Base-by-base conservation (phyloP, 2,797 vertebrate species). In the Sebastes dallii region DNA sequence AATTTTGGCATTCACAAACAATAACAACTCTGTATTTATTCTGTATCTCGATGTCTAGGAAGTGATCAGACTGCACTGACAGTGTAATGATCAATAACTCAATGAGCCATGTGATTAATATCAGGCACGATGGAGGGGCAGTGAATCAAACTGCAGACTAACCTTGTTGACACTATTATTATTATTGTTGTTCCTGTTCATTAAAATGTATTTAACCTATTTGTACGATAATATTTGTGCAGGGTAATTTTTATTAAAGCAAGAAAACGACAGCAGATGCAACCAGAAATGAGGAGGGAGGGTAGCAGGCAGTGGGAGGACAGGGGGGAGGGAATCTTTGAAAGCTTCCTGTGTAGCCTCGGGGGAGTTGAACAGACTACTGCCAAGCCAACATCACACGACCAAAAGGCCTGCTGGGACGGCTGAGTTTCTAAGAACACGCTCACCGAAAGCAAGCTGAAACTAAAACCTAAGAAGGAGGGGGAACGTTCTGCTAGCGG, bases 341-440 rank as follows among this genome's bases (percentile, higher is more conserved):
- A 84, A 80, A 70, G 78, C 81, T 65, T 83, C 77, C 79, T 69
- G 71, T 54, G 72, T 27, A 30, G 71, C 82, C 80, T 84, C 66
- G 0, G 22, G 81, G 77, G 61, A 12, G 72, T 16, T 22, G 61
- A 72, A 60, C 71, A 85, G 78, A 80, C 42, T 27, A 59, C 77
- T 79, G 74, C 76, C 42, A 32, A 78, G 68, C 68, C 25, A 75
- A 75, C 75, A 79, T 84, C 87, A 86, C 60, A 82, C n/a, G 24
- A 76, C 82, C 86, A 72, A 6, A 20, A 77, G 70, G 75, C 78
- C 89, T 81, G 73, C 75, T 36, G 81, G 86, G 84, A 84, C 30
- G 2, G 9, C 58, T 24, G 65, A 5, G 72, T 81, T 71, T 88
- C 85, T 78, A 59, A 74, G 66, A 87, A 74, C 76, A n/a, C 9